Evolutionary conservation across 2,113 vertebrate genomes (phyloP).

Genomic region (Phylloscopus trochilus): DNA sequence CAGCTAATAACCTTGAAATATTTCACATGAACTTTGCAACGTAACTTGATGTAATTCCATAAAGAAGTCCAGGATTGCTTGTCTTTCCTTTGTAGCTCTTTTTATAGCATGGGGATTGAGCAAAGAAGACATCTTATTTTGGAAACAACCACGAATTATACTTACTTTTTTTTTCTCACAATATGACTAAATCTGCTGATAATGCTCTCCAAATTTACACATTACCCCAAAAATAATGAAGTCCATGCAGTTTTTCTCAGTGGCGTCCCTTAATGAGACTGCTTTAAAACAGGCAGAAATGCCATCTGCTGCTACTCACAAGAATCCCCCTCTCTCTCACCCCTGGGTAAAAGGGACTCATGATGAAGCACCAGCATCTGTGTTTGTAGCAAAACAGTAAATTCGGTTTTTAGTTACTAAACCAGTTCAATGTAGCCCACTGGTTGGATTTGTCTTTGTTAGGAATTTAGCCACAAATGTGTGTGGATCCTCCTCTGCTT

Average conservation of each 20-base stretch:
- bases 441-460: background rate
- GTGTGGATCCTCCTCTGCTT: background rate
- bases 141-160: background rate
- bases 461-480: background rate
- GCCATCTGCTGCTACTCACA: slow-evolving; percentile 18
- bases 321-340: background rate
- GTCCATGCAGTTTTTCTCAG: background rate
- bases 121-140: background rate
- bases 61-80: background rate
- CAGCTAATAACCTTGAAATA: background rate
- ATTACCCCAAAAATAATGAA: background rate
- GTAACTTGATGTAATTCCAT: background rate
- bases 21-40: background rate
- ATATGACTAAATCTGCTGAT: background rate
- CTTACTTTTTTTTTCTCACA: background rate
- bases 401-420: background rate
- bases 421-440: background rate
- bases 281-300: slow-evolving; percentile 6
- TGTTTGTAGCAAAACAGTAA: slow-evolving; percentile 7
- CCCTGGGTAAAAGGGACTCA: background rate
- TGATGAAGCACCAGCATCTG: background rate
- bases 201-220: background rate
- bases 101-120: background rate
- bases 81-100: background rate
- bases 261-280: background rate